Evolutionary conservation across 1,140 invertebrate genomes (phyloP).

Genomic region (Drosophila paulistorum): DNA sequence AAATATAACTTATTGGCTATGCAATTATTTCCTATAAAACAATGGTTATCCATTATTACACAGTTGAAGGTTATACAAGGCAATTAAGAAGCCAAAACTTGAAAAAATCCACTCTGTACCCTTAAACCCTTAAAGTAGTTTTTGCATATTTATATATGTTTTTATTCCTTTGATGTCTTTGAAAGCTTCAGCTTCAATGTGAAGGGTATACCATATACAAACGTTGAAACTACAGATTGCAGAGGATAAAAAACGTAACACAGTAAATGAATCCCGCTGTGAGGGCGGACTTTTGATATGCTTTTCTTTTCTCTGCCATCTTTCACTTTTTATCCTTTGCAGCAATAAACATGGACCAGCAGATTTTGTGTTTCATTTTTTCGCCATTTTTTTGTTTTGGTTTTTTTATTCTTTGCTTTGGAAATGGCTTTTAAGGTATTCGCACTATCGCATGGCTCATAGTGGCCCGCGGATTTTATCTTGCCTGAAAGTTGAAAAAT

Average conservation of each 20-base stretch:
- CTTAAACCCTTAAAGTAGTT: no score
- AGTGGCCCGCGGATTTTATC: slow-evolving; percentile 59
- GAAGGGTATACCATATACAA: no score
- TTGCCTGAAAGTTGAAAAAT: slow-evolving; percentile 68
- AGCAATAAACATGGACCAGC: slow-evolving; percentile 1
- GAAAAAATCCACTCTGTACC: no score
- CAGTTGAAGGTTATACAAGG: no score
- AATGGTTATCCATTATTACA: no score
- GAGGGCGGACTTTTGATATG: slow-evolving; percentile 28
- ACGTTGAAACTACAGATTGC: no score
- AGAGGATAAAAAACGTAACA: not conserved
- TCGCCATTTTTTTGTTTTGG: not conserved
- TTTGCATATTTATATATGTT: no score
- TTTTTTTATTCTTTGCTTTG: slow-evolving; percentile 27
- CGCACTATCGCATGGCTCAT: slow-evolving; percentile 33
- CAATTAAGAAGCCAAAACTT: no score
- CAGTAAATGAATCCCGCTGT: slow-evolving; percentile 1
- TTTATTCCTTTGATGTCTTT: no score
- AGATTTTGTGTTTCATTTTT: slow-evolving; percentile 5
- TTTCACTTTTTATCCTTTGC: slow-evolving; percentile 3
- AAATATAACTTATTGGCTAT: no score
- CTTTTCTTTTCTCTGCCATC: not conserved
- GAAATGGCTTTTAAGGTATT: slow-evolving; percentile 37
- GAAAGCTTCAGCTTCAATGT: no score
- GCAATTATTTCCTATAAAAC: no score